phyloP scores from a whole-genome alignment of 2,113 vertebrate genomes.

The Proterorhinus semilunaris region DNA sequence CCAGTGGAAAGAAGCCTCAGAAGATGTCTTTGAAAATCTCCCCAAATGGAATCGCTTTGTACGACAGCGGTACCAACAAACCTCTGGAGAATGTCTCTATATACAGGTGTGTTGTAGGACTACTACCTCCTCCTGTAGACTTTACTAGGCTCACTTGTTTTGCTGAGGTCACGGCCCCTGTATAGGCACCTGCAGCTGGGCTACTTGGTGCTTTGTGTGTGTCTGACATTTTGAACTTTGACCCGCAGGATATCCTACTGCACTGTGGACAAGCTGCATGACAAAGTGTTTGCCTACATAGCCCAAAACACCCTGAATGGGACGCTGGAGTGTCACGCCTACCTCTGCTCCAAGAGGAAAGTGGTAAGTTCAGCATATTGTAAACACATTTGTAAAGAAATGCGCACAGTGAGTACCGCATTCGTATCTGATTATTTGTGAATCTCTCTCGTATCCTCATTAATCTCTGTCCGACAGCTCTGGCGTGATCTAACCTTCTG shows the following conservation, averaged over 20 bases:
- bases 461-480: neutral
- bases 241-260: constrained; percentile 91
- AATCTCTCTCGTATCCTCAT: neutral
- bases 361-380: constrained; percentile 79
- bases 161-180: neutral
- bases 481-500: constrained; percentile 6
- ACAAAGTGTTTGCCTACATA: constrained; percentile 94
- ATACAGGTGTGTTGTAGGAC: constrained; percentile 80
- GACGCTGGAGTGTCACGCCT: constrained; percentile 91
- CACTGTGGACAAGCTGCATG: constrained; percentile 90
- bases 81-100: constrained; percentile 91
- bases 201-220: neutral
- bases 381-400: neutral
- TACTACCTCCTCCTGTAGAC: neutral
- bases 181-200: neutral
- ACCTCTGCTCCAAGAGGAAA: constrained; percentile 91
- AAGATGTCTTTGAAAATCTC: constrained; percentile 90
- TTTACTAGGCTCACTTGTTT: neutral
- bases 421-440: neutral
- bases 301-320: constrained; percentile 89
- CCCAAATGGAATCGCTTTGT: constrained; percentile 84
- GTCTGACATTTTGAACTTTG: constrained; percentile 26
- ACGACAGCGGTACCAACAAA: constrained; percentile 78
- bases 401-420: neutral
- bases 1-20: constrained; percentile 88